phyloP scores from a whole-genome alignment of 2,113 vertebrate genomes.

The human region GRCh38 chr18:36360001-36360500 shows the following conservation, averaged over 20 bases:
- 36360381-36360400: not conserved
- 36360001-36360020: not conserved
- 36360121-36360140: too few relatives aligned
- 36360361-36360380: not conserved
- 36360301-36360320: not conserved
- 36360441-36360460: not conserved
- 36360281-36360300: not conserved
- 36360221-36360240: not conserved
- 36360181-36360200: not conserved
- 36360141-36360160: not conserved
- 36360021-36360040: not conserved
- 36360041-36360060: not conserved
- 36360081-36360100: not conserved
- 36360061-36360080: not conserved
- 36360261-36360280: not conserved
- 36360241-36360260: not conserved
- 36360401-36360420: not conserved
- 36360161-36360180: not conserved
- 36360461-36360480: not conserved
- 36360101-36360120: not conserved
- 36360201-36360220: accelerated
- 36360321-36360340: not conserved
- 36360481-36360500: not conserved
- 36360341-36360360: not conserved
- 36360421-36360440: not conserved